phyloP scores from a whole-genome alignment of 2,888 invertebrate genomes.

The Cephus pygmeus region DNA sequence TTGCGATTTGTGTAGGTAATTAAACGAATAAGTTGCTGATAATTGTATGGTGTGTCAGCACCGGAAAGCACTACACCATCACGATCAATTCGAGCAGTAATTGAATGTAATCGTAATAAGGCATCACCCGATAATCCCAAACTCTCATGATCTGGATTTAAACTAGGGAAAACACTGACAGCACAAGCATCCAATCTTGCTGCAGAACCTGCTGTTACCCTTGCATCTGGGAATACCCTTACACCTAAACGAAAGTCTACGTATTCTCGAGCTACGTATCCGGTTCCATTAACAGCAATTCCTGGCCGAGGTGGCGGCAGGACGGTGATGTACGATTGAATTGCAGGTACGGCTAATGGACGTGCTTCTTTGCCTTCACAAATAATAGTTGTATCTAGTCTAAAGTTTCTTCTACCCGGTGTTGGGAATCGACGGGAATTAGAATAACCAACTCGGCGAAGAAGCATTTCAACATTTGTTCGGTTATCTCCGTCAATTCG shows the following conservation, averaged over 20 bases:
- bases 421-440: conserved; percentile 93
- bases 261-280: conserved; percentile 86
- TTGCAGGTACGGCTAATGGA: conserved; percentile 78
- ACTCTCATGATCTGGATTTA: conserved; percentile 96
- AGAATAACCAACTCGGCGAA: conserved; percentile 89
- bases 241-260: conserved; percentile 89
- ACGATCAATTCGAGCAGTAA: conserved; percentile 88
- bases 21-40: conserved; percentile 81
- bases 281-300: conserved; percentile 84
- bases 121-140: conserved; percentile 79
- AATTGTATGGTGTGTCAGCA: conserved; percentile 82
- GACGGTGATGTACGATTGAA: conserved; percentile 89
- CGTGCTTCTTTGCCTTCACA: conserved; percentile 81
- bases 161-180: conserved; percentile 92
- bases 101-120: conserved; percentile 76
- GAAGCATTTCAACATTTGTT: conserved; percentile 87
- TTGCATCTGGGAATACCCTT: conserved; percentile 87
- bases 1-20: conserved; percentile 96
- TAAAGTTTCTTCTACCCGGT: conserved; percentile 91
- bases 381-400: conserved; percentile 81
- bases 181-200: conserved; percentile 90
- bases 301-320: conserved; percentile 86
- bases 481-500: conserved; percentile 92
- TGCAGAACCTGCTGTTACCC: conserved; percentile 73
- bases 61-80: conserved; percentile 88